A percentile compares a stretch with the other conserved stretches of the same genome.
Evolutionary conservation across 1,140 invertebrate genomes (phyloP).

Genomic region (Ips nitidus): DNA sequence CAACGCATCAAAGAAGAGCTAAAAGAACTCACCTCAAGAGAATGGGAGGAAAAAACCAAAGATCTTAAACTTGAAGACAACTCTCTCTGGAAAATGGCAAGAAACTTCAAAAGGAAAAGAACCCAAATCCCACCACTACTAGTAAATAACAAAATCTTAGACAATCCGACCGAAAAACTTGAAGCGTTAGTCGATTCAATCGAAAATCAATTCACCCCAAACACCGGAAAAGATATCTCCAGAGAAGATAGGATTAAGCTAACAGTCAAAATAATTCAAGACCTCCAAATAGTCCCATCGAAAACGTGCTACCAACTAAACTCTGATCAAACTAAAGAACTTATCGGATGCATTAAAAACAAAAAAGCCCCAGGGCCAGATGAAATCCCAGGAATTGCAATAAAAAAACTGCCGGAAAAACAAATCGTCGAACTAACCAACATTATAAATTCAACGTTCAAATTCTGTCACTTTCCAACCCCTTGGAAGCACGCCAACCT

Average conservation of each 20-base stretch:
- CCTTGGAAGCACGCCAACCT: not conserved
- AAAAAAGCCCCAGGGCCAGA: constrained; percentile 13
- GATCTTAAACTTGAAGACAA: not conserved
- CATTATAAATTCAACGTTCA: not conserved
- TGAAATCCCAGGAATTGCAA: not conserved
- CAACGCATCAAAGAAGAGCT: not conserved
- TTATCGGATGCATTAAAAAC: constrained; percentile 9
- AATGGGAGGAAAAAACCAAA: not conserved
- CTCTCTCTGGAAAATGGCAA: not conserved
- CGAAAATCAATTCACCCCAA: not conserved
- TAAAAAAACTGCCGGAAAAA: not conserved
- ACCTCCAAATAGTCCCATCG: no score
- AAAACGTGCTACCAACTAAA: not conserved
- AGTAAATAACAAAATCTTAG: not conserved
- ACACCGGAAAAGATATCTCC: not conserved
- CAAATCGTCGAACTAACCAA: not conserved
- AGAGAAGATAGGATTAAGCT: not conserved
- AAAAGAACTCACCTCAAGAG: not conserved
- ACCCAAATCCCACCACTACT: not conserved
- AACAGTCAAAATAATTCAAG: not conserved
- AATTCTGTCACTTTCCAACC: not conserved
- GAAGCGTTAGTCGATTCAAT: not conserved
- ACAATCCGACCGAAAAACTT: not conserved
- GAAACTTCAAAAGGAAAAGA: no score
- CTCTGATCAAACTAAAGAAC: constrained; percentile 8